These are phyloP conservation scores for Apis florea DNA, from an alignment of 1,140 invertebrate species.

Conservation along the genomic window DNA sequence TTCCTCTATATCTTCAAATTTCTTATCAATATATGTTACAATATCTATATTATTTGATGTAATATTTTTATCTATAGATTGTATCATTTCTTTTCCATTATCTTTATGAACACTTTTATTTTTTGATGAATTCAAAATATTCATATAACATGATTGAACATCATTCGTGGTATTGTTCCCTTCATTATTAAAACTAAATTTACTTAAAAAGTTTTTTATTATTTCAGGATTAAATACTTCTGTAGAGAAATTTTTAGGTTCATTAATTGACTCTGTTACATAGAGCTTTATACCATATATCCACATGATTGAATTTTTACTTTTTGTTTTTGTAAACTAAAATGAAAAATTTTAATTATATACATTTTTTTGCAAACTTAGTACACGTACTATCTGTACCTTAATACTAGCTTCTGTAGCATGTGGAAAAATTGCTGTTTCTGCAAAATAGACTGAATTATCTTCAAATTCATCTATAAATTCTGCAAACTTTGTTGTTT, in stretches of 20 bases:
- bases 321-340: conserved; percentile 77
- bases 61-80: conserved; percentile 17
- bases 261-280: conserved; percentile 63
- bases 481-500: conserved; percentile 73
- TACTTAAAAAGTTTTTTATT: conserved; percentile 67
- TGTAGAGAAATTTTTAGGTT: conserved; percentile 25
- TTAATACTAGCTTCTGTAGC: conserved; percentile 76
- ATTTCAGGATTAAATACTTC: conserved; percentile 68
- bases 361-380: neutral
- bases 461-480: conserved; percentile 77
- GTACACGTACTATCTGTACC: conserved; percentile 63
- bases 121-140: conserved; percentile 34
- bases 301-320: conserved; percentile 74
- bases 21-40: conserved; percentile 71
- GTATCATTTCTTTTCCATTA: conserved; percentile 17
- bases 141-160: conserved; percentile 50
- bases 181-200: conserved; percentile 54
- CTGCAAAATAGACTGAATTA: conserved; percentile 73
- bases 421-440: conserved; percentile 69
- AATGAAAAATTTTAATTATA: conserved; percentile 54
- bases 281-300: conserved; percentile 77
- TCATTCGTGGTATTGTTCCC: conserved; percentile 46
- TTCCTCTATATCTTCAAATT: conserved; percentile 73
- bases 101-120: conserved; percentile 37
- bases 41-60: conserved; percentile 51